These are phyloP conservation scores for Globicephala melas DNA, from an alignment of 2,113 vertebrate species.

Conservation along the genomic window DNA sequence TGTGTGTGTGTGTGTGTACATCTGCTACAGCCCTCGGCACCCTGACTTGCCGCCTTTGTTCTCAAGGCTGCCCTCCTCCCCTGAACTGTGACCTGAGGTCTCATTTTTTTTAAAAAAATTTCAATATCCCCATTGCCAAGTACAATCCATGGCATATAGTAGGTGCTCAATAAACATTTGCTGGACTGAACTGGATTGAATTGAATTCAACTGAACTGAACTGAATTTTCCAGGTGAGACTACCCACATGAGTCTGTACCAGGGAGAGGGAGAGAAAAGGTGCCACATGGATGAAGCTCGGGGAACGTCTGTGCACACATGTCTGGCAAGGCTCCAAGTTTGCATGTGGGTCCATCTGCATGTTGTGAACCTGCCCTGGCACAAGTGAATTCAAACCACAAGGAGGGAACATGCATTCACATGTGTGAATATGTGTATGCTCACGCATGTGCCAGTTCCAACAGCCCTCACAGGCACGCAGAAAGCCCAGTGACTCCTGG, in stretches of 20 bases:
- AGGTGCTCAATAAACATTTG: slow-evolving; percentile 40
- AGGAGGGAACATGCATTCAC: not conserved
- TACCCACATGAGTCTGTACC: not conserved
- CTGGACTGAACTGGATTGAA: not conserved
- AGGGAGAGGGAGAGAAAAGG: not conserved
- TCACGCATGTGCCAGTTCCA: accelerated
- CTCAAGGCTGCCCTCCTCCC: not conserved
- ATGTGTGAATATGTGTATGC: accelerated
- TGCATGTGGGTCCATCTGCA: not conserved
- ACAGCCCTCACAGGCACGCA: not conserved
- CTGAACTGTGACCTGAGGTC: not conserved
- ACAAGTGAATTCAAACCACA: not conserved
- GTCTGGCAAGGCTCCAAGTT: not conserved
- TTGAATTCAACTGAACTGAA: not conserved
- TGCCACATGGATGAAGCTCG: not conserved
- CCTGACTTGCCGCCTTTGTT: not conserved
- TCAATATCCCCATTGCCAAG: not conserved
- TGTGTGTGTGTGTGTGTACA: not conserved
- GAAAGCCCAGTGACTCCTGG: slow-evolving; percentile 25
- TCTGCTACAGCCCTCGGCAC: not conserved
- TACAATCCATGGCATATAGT: not conserved
- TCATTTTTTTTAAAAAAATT: not conserved
- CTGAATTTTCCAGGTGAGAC: not conserved
- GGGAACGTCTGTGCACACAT: accelerated
- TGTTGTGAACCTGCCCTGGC: not conserved